Evolutionary conservation across 2,797 vertebrate species (phyloP).

Genomic region (Bradypodion pumilum): DNA sequence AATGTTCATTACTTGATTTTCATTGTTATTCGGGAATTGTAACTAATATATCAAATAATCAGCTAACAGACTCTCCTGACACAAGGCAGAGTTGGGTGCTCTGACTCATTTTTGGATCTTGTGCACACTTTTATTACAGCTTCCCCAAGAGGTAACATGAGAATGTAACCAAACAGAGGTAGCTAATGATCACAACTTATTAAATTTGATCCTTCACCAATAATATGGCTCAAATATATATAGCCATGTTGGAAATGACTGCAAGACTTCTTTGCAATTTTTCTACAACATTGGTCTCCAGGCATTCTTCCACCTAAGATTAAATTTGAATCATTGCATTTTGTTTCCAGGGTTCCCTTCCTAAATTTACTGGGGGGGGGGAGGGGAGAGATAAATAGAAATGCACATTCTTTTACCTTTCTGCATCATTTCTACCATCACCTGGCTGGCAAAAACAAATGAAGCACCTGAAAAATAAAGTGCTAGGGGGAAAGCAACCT

Average conservation of each 20-base stretch:
- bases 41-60: conserved; percentile 56
- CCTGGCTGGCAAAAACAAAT: neutral
- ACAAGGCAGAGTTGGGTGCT: neutral
- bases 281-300: neutral
- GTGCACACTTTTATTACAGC: neutral
- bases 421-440: neutral
- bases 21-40: conserved; percentile 47
- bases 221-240: neutral
- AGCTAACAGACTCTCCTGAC: conserved; percentile 33
- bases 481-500: neutral
- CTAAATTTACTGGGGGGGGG: neutral
- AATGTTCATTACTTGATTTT: conserved; percentile 19
- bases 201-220: neutral
- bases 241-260: neutral
- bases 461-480: neutral
- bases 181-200: neutral
- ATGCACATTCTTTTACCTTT: neutral
- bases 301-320: neutral
- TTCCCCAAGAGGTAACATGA: neutral
- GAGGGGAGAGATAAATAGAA: too few relatives aligned
- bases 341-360: neutral
- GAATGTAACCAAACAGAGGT: neutral
- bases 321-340: neutral
- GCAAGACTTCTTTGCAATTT: neutral
- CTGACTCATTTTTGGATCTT: neutral